A percentile compares a stretch with the other conserved stretches of the same genome.
Evolutionary conservation across 2,888 invertebrate genomes (phyloP).

Genomic region (Spisula solida): DNA sequence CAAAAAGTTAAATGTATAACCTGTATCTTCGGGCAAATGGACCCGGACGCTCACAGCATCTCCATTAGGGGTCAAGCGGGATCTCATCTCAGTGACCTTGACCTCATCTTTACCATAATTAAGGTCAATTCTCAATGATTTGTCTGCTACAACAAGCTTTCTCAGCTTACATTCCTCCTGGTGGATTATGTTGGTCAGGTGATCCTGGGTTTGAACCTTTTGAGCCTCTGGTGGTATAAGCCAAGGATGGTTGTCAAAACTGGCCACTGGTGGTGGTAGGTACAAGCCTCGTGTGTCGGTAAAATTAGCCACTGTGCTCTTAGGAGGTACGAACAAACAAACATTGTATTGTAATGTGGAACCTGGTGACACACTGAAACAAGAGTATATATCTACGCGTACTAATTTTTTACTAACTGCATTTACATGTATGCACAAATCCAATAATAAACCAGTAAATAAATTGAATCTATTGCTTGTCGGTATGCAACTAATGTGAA

Average conservation of each 20-base stretch:
- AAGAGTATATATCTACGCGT: not conserved
- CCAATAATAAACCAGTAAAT: too few relatives aligned
- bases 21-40: not conserved
- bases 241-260: not conserved
- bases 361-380: not conserved
- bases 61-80: not conserved
- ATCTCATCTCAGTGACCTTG: not conserved
- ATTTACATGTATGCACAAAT: too few relatives aligned
- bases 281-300: not conserved
- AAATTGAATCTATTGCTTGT: too few relatives aligned
- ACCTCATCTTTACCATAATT: not conserved
- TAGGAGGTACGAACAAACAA: not conserved
- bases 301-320: not conserved
- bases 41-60: not conserved
- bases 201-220: not conserved
- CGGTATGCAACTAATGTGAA: too few relatives aligned
- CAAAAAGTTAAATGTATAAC: too few relatives aligned
- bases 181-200: not conserved
- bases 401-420: too few relatives aligned
- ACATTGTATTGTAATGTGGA: not conserved
- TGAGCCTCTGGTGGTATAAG: not conserved
- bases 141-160: not conserved
- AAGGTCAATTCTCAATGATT: conserved; percentile 8
- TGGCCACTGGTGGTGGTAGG: not conserved
- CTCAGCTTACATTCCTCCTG: not conserved